Evolutionary conservation across 2,888 invertebrate species (phyloP).

Genomic region (Drosophila quinaria): DNA sequence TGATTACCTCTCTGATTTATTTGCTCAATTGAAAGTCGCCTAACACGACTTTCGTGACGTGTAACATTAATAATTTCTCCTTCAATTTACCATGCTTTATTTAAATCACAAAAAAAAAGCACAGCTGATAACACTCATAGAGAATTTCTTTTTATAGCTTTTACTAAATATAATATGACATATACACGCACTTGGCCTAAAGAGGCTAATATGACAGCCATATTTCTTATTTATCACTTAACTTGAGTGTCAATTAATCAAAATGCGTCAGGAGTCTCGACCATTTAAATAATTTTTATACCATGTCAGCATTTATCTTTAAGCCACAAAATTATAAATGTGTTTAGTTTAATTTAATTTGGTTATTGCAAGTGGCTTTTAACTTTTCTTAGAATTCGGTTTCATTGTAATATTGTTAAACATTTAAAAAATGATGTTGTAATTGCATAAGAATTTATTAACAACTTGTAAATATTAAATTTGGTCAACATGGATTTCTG

Average conservation of each 20-base stretch:
- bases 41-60: constrained; percentile 17
- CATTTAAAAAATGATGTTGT: neutral
- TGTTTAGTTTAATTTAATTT: neutral
- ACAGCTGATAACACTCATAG: constrained; percentile 8
- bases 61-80: neutral
- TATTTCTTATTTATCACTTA: constrained; percentile 17
- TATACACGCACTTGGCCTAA: constrained; percentile 15
- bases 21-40: constrained; percentile 61
- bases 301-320: neutral
- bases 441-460: constrained; percentile 17
- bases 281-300: neutral
- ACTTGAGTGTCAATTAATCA: constrained; percentile 32
- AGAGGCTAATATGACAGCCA: constrained; percentile 6
- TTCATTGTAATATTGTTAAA: neutral
- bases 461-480: constrained; percentile 11
- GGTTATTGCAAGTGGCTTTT: neutral
- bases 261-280: constrained; percentile 20
- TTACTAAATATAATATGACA: constrained; percentile 6
- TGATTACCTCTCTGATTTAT: constrained; percentile 70
- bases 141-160: neutral
- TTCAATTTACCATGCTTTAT: neutral
- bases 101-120: constrained; percentile 8
- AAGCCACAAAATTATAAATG: neutral
- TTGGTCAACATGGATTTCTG: neutral
- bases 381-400: neutral